Conservation (phyloP, 2,888 invertebrate genomes). For the Tipula lateralis region DNA sequence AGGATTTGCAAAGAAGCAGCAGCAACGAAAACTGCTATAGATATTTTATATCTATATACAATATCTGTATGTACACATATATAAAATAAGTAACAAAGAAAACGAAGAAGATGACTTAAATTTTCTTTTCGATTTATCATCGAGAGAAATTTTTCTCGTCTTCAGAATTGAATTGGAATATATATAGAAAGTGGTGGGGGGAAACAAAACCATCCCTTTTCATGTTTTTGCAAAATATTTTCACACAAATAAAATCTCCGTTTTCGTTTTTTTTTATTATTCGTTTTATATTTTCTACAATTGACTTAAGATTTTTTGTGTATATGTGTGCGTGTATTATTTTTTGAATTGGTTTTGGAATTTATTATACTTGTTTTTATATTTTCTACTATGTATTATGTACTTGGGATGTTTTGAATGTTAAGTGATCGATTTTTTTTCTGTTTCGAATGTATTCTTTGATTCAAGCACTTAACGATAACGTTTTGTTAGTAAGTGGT, state of each 20-base stretch:
- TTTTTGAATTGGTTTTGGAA: background rate
- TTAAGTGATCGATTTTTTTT: background rate
- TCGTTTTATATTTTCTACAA: background rate
- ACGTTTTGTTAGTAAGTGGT: background rate
- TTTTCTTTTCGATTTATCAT: conserved; percentile 9
- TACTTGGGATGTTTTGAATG: background rate
- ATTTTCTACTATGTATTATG: background rate
- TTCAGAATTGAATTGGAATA: too few species aligned
- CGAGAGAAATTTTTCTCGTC: background rate
- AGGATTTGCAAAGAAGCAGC: background rate
- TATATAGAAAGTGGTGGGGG: background rate
- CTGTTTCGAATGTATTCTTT: background rate
- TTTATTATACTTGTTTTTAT: background rate
- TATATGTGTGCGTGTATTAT: background rate
- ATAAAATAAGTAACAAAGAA: background rate
- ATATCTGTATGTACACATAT: background rate
- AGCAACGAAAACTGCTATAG: background rate
- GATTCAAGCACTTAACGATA: background rate
- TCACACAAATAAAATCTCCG: background rate
- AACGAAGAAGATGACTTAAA: background rate
- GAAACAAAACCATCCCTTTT: background rate
- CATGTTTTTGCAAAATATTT: background rate
- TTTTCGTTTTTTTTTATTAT: background rate
- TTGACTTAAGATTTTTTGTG: background rate
- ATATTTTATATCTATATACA: background rate